These are phyloP conservation scores for Galemys pyrenaicus DNA, from an alignment of 2,113 vertebrate species.

Conservation along the genomic window DNA sequence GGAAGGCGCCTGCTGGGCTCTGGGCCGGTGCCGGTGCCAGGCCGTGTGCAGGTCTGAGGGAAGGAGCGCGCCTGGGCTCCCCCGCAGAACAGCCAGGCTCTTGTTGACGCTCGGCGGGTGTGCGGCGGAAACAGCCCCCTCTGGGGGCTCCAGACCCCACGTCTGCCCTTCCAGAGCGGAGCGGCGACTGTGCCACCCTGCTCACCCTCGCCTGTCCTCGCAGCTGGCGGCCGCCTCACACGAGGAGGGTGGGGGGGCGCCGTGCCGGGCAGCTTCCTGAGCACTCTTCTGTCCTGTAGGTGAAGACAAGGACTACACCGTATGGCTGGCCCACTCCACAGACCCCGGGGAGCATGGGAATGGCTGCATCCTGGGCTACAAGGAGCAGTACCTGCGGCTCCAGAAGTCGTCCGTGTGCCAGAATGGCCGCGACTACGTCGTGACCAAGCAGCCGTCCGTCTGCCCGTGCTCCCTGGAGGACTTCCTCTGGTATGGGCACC, in stretches of 20 bases:
- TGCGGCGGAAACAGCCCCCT: neutral
- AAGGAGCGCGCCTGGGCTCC: no score
- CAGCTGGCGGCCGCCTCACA: neutral
- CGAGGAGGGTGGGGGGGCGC: neutral
- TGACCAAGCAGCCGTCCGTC: conserved; percentile 87
- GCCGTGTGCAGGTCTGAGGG: no score
- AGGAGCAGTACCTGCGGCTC: conserved; percentile 91
- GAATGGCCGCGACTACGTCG: conserved; percentile 91
- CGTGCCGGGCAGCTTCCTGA: neutral
- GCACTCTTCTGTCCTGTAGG: conserved; percentile 82
- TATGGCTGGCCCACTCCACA: conserved; percentile 95
- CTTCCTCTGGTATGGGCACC: conserved; percentile 90
- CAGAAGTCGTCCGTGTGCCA: conserved; percentile 93
- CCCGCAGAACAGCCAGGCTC: no score
- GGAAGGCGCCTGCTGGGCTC: neutral
- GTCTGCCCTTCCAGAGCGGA: neutral
- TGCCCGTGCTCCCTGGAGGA: conserved; percentile 92
- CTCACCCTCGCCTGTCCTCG: neutral
- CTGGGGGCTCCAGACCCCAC: neutral
- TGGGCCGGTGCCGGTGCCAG: no score
- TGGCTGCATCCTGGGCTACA: conserved; percentile 95
- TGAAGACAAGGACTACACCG: conserved; percentile 90
- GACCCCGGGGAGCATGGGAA: conserved; percentile 87
- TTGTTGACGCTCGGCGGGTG: no score
- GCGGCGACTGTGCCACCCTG: neutral